Evolutionary conservation across 2,888 invertebrate genomes (phyloP).

Genomic region (Leptura quadrifasciata): DNA sequence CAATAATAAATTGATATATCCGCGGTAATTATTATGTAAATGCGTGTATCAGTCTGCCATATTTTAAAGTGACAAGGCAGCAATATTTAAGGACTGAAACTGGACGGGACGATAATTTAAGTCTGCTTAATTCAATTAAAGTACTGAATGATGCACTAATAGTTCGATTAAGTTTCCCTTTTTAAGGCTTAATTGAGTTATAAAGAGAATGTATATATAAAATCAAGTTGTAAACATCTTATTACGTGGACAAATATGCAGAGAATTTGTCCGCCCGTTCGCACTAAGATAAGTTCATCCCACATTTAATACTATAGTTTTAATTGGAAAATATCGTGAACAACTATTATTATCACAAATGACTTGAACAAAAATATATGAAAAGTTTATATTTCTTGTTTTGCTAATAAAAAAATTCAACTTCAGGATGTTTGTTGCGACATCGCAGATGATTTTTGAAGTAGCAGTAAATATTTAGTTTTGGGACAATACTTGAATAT

Average conservation of each 20-base stretch:
- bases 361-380: no score
- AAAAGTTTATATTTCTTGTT: no score
- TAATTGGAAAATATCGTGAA: no score
- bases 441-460: no score
- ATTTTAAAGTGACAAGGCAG: background rate
- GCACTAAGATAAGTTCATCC: no score
- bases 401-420: no score
- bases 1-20: slow-evolving; percentile 9
- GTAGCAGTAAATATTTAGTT: no score
- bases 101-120: slow-evolving; percentile 22
- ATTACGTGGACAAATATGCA: background rate
- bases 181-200: slow-evolving; percentile 19
- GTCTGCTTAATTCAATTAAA: slow-evolving; percentile 26
- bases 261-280: no score
- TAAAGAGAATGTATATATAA: slow-evolving; percentile 13
- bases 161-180: slow-evolving; percentile 26
- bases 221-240: background rate
- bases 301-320: no score
- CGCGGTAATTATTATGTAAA: slow-evolving; percentile 5
- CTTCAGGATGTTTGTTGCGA: no score
- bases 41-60: background rate
- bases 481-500: no score
- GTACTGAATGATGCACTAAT: slow-evolving; percentile 30
- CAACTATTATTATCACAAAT: no score
- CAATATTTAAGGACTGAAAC: background rate